Evolutionary conservation across 1,140 invertebrate species (phyloP).

Genomic region (Littorina saxatilis): DNA sequence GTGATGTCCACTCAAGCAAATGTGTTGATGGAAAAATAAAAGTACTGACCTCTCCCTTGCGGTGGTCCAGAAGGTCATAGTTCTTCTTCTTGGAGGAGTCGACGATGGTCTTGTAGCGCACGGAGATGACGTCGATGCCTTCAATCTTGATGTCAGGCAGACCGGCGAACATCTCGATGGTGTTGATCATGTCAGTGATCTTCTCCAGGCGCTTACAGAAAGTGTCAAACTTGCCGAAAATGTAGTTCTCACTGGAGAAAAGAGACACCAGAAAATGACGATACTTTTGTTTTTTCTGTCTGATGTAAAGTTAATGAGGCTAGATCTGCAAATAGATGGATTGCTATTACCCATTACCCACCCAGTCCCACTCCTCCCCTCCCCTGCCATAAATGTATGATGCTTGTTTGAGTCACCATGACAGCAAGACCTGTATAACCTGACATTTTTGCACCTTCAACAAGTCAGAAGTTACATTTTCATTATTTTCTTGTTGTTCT

Average conservation of each 20-base stretch:
- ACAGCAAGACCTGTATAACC: no score
- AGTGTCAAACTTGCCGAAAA: slow-evolving; percentile 96
- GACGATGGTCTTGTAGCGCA: slow-evolving; percentile 78
- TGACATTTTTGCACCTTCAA: no score
- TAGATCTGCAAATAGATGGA: no score
- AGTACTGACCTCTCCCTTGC: slow-evolving; percentile 82
- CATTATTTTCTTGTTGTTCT: no score
- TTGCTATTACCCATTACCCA: no score
- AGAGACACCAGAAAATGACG: no score
- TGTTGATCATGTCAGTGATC: slow-evolving; percentile 92
- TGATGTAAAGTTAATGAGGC: not conserved
- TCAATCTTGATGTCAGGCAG: slow-evolving; percentile 73
- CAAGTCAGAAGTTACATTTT: no score
- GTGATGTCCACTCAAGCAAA: no score
- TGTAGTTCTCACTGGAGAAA: slow-evolving; percentile 90
- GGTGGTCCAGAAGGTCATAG: slow-evolving; percentile 94
- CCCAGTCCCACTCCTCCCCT: no score
- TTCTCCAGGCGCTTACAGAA: slow-evolving; percentile 92
- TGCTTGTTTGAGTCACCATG: no score
- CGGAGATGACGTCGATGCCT: slow-evolving; percentile 72
- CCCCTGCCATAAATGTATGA: no score
- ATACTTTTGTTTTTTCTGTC: not conserved
- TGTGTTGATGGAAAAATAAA: slow-evolving; percentile 9
- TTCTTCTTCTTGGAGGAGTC: slow-evolving; percentile 87
- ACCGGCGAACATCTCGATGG: slow-evolving; percentile 82